Conservation (phyloP, 2,888 invertebrate genomes). For the Microdon myrmicae region DNA sequence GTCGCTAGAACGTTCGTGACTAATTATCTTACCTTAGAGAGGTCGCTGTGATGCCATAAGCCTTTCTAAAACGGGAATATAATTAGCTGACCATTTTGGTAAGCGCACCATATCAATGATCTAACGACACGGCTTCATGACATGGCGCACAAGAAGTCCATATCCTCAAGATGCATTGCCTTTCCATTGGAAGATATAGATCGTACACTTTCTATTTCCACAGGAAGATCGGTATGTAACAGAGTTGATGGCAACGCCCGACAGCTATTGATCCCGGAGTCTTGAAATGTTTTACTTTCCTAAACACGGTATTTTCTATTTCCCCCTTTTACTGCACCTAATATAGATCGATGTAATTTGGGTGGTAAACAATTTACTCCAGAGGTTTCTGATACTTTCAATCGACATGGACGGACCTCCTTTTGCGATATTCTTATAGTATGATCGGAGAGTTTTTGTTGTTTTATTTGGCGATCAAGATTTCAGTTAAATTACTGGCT, state of each 20-base stretch:
- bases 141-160: conserved; percentile 39
- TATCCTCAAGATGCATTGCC: conserved; percentile 34
- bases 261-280: conserved; percentile 20
- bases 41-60: conserved; percentile 44
- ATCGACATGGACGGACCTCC: conserved; percentile 14
- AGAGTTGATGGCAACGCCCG: conserved; percentile 19
- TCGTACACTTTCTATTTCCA: conserved; percentile 50
- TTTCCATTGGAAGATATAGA: conserved; percentile 31
- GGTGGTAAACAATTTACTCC: conserved; percentile 44
- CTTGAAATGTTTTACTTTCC: conserved; percentile 25
- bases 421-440: conserved; percentile 19
- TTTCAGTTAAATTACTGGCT: conserved; percentile 32
- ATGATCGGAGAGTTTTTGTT: conserved; percentile 2
- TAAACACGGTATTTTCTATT: too few relatives aligned
- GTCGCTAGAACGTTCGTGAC: conserved; percentile 38
- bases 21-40: conserved; percentile 47
- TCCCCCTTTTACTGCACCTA: too few relatives aligned
- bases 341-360: conserved; percentile 39
- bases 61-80: conserved; percentile 36
- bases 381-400: conserved; percentile 34
- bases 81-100: conserved; percentile 42
- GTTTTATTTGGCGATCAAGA: conserved; percentile 10
- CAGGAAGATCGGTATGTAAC: conserved; percentile 17
- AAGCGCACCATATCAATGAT: conserved; percentile 5
- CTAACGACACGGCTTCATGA: conserved; percentile 24